Conservation (phyloP, 2,888 invertebrate genomes). For the Chelonus formosanus region DNA sequence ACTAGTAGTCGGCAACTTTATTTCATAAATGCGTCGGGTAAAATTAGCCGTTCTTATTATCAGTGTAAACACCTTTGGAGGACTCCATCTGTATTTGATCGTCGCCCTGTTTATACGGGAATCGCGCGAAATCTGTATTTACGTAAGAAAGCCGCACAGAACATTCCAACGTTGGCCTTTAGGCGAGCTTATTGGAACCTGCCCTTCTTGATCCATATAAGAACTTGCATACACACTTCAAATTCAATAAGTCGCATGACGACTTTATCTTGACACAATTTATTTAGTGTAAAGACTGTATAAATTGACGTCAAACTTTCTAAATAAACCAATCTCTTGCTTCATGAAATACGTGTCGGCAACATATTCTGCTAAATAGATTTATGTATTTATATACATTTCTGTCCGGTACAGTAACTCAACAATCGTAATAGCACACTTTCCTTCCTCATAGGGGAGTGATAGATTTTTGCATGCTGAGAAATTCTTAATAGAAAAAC, state of each 20-base stretch:
- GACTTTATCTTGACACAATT: too few species aligned
- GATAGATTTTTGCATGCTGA: constrained; percentile 61
- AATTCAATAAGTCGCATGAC: too few species aligned
- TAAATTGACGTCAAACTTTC: too few species aligned
- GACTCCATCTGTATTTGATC: constrained; percentile 65
- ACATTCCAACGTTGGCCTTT: constrained; percentile 36
- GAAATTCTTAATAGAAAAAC: constrained; percentile 65
- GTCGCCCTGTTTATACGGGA: constrained; percentile 60
- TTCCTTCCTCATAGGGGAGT: constrained; percentile 55
- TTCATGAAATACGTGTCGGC: too few species aligned
- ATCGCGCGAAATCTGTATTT: constrained; percentile 63
- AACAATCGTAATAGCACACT: constrained; percentile 56
- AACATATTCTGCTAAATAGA: too few species aligned
- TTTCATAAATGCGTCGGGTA: constrained; percentile 2
- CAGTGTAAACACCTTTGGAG: constrained; percentile 54
- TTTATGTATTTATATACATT: not conserved
- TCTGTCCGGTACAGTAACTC: constrained; percentile 8
- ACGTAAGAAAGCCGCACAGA: constrained; percentile 54
- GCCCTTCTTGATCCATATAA: not conserved
- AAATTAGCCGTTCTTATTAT: constrained; percentile 63
- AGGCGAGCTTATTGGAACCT: constrained; percentile 43
- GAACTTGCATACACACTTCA: too few species aligned
- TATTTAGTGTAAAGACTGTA: too few species aligned
- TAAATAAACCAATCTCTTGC: too few species aligned
- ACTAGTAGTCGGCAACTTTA: too few species aligned